Evolutionary conservation across 2,797 vertebrate genomes (phyloP), one percentile per base, ranked within the genome.

Genomic region (Acridotheres tristis): DNA sequence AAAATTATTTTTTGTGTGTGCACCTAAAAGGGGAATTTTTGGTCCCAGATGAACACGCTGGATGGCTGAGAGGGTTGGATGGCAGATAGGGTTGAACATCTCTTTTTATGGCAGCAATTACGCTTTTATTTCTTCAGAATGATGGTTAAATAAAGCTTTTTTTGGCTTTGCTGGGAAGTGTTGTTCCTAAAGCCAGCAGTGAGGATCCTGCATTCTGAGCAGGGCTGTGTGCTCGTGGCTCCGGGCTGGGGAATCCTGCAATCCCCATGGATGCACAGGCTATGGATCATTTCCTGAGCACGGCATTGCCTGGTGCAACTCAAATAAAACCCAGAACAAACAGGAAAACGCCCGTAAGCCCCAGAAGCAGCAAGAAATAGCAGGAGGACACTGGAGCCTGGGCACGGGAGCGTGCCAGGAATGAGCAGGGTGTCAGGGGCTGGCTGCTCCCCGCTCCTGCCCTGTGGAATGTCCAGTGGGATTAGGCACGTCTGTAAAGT

Each of bases 381-480:
- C 77, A 74, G 54, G 45, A 73, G 72, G 42, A 40, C 62, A 26
- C 16, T 2, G n/a, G 74, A 92, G 63, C 34, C 27, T 47, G 1
- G 20, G 73, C 57, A 30, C 4, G 59, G 53, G 93, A 91, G 42
- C 55, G 36, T 87, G 88, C 55, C 90, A 91, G 93, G 7, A 34
- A 17, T 3, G 88, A n/a, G 84, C 57, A 0, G 75, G 16, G 85
- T 85, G 94, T 19, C 62, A 1, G 62, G 1, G 5, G 25, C 65
- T 10, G 27, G 1, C 36, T 59, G 54, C 54, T 9, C 29, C 29
- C 68, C 82, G 54, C 40, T 5, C 79, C 3, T 25, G 34, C 2
- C 34, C 55, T 26, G 21, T 13, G 95, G 93, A 92, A 80, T 79
- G 71, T 89, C 54, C 88, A 84, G 80, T 0, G 61, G 95, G 93